A percentile compares a stretch with the other conserved stretches of the same genome.
Evolutionary conservation across 2,113 vertebrate species (phyloP).

Genomic region (Neogobius melanostomus): DNA sequence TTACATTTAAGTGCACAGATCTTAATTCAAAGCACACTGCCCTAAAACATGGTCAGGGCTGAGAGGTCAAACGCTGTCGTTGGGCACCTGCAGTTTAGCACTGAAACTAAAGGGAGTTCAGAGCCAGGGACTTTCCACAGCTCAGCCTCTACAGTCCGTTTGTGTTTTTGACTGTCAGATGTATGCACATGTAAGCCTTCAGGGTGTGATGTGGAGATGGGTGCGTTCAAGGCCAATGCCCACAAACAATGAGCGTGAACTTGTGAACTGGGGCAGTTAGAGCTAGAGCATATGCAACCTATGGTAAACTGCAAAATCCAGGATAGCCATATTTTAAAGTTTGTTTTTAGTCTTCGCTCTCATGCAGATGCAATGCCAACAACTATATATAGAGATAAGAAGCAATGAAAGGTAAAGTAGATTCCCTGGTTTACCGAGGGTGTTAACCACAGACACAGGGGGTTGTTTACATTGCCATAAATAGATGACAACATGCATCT

Average conservation of each 20-base stretch:
- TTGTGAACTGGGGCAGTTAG: constrained; percentile 21
- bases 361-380: background rate
- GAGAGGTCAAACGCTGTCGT: constrained; percentile 29
- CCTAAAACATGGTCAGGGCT: background rate
- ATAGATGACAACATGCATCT: background rate
- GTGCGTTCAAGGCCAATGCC: constrained; percentile 35
- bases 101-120: constrained; percentile 41
- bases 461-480: background rate
- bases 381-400: background rate
- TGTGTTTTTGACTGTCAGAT: constrained; percentile 29
- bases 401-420: background rate
- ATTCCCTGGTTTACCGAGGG: constrained; percentile 1
- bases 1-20: background rate
- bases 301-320: background rate
- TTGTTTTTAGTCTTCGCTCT: too few relatives aligned
- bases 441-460: background rate
- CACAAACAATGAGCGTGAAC: constrained; percentile 19
- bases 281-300: background rate
- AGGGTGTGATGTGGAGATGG: constrained; percentile 34
- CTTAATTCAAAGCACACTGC: background rate
- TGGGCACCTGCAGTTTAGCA: constrained; percentile 40
- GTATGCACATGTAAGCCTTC: constrained; percentile 19
- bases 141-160: background rate
- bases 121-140: constrained; percentile 71
- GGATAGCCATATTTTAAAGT: background rate